These are phyloP conservation scores for Achroia grisella DNA, from an alignment of 1,140 invertebrate genomes.

Conservation along the genomic window DNA sequence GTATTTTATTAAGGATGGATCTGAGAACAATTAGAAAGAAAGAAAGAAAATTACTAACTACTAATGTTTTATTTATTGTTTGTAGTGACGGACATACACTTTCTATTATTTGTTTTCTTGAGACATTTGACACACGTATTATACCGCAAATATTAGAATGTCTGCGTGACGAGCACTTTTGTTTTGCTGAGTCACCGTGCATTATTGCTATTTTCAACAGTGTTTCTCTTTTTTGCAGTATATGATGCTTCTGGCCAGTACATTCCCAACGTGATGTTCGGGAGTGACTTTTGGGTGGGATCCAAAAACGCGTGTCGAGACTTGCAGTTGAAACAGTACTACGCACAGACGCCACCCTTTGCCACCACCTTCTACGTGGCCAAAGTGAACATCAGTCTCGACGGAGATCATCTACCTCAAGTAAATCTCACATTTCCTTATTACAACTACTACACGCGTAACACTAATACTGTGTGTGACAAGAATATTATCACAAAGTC, in stretches of 20 bases:
- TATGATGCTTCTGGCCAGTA: constrained; percentile 88
- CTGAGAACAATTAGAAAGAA: too few relatives aligned
- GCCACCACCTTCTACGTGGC: constrained; percentile 77
- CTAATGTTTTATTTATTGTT: too few relatives aligned
- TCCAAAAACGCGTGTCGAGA: constrained; percentile 79
- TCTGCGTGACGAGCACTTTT: too few relatives aligned
- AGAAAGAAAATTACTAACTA: too few relatives aligned
- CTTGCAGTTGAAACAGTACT: constrained; percentile 66
- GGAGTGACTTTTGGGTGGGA: constrained; percentile 88
- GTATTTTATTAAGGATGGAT: too few relatives aligned
- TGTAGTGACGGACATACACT: too few relatives aligned
- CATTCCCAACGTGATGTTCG: constrained; percentile 85
- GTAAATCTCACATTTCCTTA: constrained; percentile 50
- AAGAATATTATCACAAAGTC: background rate
- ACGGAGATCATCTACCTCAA: constrained; percentile 75
- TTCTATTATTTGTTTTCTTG: too few relatives aligned
- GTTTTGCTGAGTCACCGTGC: too few relatives aligned
- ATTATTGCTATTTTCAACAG: too few relatives aligned
- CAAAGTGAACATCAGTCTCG: constrained; percentile 78
- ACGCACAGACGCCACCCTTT: constrained; percentile 76
- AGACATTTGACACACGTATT: too few relatives aligned
- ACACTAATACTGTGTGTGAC: background rate
- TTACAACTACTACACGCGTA: background rate
- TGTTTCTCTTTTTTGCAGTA: constrained; percentile 74
- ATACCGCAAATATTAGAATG: too few relatives aligned